Evolutionary conservation across 1,140 invertebrate species (phyloP).

Genomic region (Leptonema lineaticorne): DNA sequence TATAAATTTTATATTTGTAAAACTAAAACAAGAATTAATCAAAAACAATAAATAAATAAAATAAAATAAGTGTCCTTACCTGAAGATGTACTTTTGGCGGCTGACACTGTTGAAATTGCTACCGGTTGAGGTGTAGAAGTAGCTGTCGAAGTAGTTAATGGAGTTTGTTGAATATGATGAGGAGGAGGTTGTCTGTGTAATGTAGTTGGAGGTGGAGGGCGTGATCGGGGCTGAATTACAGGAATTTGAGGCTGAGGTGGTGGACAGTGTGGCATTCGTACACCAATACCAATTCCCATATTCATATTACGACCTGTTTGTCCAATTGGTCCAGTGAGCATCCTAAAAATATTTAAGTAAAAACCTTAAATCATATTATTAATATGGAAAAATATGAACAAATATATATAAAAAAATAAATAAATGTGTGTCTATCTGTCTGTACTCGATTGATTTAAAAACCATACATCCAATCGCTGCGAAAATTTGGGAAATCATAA

Average conservation of each 20-base stretch:
- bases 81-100: neutral
- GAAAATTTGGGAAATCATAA: too few species aligned
- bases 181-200: constrained; percentile 27
- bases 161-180: neutral
- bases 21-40: too few species aligned
- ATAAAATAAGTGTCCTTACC: too few species aligned
- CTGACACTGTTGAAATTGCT: neutral
- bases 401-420: neutral
- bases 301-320: constrained; percentile 11
- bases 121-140: neutral
- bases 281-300: constrained; percentile 15
- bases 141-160: neutral
- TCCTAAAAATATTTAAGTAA: constrained; percentile 3
- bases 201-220: constrained; percentile 4
- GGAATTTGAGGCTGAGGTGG: constrained; percentile 23
- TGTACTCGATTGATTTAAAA: neutral
- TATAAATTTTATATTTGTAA: too few species aligned
- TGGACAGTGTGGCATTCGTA: constrained; percentile 25
- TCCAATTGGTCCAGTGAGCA: constrained; percentile 11
- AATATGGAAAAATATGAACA: neutral
- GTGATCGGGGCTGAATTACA: constrained; percentile 10
- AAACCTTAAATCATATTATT: neutral
- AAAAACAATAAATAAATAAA: too few species aligned
- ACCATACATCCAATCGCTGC: neutral
- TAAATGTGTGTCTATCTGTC: neutral